These are phyloP conservation scores for Epinephelus malabaricus DNA, from an alignment of 2,797 vertebrate species.

Conservation along the genomic window DNA sequence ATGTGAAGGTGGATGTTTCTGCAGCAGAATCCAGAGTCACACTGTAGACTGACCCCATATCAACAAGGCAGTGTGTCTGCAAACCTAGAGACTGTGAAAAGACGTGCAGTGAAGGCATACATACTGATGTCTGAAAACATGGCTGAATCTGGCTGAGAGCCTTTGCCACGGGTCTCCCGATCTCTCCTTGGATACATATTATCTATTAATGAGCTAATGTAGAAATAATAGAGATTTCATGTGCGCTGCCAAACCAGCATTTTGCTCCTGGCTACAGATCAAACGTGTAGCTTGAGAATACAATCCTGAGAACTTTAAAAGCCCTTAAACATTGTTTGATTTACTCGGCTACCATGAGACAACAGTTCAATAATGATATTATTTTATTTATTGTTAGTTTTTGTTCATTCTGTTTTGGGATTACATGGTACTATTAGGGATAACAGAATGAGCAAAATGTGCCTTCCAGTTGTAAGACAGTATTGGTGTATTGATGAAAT, in stretches of 20 bases:
- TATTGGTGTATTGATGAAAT: not conserved
- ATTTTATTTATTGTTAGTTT: conserved; percentile 8
- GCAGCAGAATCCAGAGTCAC: conserved; percentile 20
- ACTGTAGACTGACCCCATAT: conserved; percentile 15
- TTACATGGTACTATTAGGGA: not conserved
- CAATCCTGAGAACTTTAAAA: conserved; percentile 1
- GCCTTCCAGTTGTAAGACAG: not conserved
- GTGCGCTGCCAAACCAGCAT: not conserved
- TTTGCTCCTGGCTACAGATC: conserved; percentile 12
- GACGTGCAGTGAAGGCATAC: conserved; percentile 11
- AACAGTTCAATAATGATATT: not conserved
- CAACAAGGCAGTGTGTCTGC: conserved; percentile 3
- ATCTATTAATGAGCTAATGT: conserved; percentile 33
- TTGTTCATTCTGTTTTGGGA: not conserved
- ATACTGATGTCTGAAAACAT: conserved; percentile 15
- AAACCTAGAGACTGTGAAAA: conserved; percentile 22
- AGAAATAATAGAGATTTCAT: conserved; percentile 14
- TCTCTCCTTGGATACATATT: conserved; percentile 4
- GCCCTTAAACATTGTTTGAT: conserved; percentile 5
- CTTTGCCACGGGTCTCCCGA: not conserved
- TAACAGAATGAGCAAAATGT: not conserved
- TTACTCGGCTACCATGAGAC: not conserved
- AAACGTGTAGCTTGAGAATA: not conserved
- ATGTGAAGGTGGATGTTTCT: conserved; percentile 40
- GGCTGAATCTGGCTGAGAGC: not conserved